Evolutionary conservation across 2,797 vertebrate genomes (phyloP).

Genomic region (Phaenicophaeus curvirostris): DNA sequence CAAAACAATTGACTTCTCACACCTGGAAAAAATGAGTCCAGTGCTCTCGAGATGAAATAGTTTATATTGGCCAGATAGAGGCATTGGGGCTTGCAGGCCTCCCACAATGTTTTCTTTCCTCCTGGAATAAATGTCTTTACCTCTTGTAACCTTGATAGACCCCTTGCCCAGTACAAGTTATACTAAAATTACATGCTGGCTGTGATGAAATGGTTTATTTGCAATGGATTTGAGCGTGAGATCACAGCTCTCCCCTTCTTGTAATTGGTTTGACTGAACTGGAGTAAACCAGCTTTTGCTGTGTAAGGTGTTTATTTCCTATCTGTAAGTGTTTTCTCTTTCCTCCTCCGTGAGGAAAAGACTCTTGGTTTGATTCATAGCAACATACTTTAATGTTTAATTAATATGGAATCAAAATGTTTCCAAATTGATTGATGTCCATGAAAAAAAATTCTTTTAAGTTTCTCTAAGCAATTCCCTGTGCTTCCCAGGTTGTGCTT

Average conservation of each 20-base stretch:
- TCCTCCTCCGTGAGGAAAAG: not conserved
- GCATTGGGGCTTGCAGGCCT: not conserved
- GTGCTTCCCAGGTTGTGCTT: accelerated
- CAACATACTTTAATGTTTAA: not conserved
- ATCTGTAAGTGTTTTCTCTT: not conserved
- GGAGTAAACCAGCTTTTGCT: not conserved
- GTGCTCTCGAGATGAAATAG: not conserved
- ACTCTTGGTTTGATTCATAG: not conserved
- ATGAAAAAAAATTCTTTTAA: not conserved
- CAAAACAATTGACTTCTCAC: not conserved
- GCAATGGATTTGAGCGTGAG: not conserved
- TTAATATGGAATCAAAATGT: not conserved
- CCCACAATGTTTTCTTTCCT: not conserved
- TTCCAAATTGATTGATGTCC: accelerated
- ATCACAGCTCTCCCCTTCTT: not conserved
- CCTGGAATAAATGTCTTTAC: not conserved
- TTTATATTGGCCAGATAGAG: not conserved
- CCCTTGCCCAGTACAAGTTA: not conserved
- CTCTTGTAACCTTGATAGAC: not conserved
- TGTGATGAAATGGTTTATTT: not conserved
- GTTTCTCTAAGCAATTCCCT: not conserved
- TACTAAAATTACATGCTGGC: not conserved
- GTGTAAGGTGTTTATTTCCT: not conserved
- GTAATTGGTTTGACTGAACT: not conserved
- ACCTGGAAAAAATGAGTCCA: not conserved